phyloP scores from a whole-genome alignment of 2,113 vertebrate species.

The Gobius niger region DNA sequence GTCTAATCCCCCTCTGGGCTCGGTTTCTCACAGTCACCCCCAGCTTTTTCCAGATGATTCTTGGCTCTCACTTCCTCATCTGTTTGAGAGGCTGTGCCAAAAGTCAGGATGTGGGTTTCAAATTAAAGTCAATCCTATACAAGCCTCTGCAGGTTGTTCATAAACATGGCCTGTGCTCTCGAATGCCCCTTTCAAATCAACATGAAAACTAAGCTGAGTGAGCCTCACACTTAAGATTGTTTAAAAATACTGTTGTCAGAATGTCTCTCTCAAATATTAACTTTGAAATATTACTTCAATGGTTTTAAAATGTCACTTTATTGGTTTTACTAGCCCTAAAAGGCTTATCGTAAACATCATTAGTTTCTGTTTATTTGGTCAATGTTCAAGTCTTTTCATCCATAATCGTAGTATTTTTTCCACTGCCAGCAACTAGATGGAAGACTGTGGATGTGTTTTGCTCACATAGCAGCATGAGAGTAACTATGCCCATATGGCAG shows the following conservation, averaged over 20 bases:
- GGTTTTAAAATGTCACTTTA: no score
- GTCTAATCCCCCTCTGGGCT: neutral
- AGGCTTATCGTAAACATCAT: neutral
- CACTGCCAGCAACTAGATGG: neutral
- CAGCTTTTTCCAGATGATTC: conserved; percentile 27
- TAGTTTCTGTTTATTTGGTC: neutral
- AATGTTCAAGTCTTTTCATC: neutral
- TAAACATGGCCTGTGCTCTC: no score
- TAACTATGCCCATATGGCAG: conserved; percentile 23
- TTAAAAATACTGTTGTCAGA: no score
- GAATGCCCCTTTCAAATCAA: neutral
- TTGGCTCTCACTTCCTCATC: conserved; percentile 26
- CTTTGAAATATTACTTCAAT: no score
- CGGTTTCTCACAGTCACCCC: conserved; percentile 8
- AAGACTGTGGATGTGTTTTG: neutral
- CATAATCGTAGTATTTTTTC: neutral
- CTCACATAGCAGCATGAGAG: neutral
- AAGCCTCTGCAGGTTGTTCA: conserved; percentile 10
- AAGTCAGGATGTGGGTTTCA: conserved; percentile 11
- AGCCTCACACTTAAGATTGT: no score
- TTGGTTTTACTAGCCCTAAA: conserved; percentile 15
- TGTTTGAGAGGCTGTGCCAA: neutral
- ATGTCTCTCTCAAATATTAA: no score
- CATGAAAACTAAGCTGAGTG: neutral
- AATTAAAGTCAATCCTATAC: conserved; percentile 27